Conservation (phyloP, 2,113 vertebrate genomes). For the Labeo rohita region DNA sequence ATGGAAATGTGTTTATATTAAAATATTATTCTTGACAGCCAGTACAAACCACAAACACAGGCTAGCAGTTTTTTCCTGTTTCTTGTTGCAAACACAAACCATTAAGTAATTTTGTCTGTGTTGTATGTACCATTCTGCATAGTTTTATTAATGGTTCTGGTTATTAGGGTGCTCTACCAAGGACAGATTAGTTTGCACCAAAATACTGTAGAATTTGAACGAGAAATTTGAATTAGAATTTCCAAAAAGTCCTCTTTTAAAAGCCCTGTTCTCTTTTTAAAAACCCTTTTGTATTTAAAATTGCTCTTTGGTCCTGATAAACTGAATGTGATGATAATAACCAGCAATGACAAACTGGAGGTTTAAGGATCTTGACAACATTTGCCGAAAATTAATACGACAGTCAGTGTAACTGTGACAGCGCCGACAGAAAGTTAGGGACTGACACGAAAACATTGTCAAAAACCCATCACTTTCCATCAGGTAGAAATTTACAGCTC, state of each 20-base stretch:
- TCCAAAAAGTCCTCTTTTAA: background rate
- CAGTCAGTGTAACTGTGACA: constrained; percentile 17
- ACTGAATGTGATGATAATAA: background rate
- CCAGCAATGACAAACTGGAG: constrained; percentile 11
- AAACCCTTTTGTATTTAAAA: background rate
- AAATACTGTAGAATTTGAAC: background rate
- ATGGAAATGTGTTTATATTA: background rate
- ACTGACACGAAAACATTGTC: constrained; percentile 31
- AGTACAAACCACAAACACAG: background rate
- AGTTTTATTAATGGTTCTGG: background rate
- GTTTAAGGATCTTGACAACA: constrained; percentile 18
- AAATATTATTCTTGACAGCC: background rate
- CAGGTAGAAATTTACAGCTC: constrained; percentile 45
- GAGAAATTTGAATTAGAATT: background rate
- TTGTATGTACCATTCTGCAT: background rate
- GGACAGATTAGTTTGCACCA: background rate
- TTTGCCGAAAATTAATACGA: constrained; percentile 13
- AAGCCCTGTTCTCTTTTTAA: background rate
- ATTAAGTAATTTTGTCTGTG: background rate
- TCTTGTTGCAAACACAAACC: background rate
- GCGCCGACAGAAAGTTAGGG: constrained; percentile 3
- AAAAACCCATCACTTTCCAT: constrained; percentile 33
- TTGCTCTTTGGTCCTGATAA: background rate
- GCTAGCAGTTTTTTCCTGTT: background rate
- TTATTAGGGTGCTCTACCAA: background rate